Conservation (phyloP, 2,888 invertebrate species). For the Rhagophthalmus giganteus region DNA sequence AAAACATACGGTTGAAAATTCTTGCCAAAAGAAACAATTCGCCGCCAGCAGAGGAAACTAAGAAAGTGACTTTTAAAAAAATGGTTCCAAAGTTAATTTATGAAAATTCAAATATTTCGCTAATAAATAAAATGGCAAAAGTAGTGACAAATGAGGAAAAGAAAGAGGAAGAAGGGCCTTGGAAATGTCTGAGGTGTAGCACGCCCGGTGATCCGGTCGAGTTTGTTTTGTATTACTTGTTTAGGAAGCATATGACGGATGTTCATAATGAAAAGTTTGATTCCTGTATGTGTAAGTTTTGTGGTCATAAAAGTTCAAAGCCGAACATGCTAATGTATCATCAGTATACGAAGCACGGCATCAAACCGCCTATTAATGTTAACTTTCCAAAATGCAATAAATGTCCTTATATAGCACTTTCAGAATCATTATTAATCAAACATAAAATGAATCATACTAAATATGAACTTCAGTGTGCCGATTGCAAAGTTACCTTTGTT, state of each 20-base stretch:
- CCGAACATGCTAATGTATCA: constrained; percentile 77
- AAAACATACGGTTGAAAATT: constrained; percentile 84
- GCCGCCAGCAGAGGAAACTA: constrained; percentile 7
- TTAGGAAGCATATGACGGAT: constrained; percentile 79
- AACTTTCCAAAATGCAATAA: constrained; percentile 78
- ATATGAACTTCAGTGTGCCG: constrained; percentile 58
- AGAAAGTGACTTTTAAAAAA: constrained; percentile 18
- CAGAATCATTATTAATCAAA: constrained; percentile 68
- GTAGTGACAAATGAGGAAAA: constrained; percentile 57
- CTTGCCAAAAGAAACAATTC: constrained; percentile 60
- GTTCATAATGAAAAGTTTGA: constrained; percentile 79
- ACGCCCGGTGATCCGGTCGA: constrained; percentile 64
- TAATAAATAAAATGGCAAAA: constrained; percentile 7
- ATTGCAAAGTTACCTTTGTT: constrained; percentile 61
- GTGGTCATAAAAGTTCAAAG: constrained; percentile 76
- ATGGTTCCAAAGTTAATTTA: constrained; percentile 13
- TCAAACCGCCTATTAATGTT: constrained; percentile 67
- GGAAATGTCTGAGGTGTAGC: constrained; percentile 79
- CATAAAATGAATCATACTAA: constrained; percentile 70
- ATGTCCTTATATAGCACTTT: constrained; percentile 77
- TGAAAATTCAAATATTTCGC: neutral
- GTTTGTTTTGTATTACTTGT: constrained; percentile 77
- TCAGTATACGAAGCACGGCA: constrained; percentile 76
- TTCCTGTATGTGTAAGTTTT: constrained; percentile 78
- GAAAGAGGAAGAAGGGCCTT: constrained; percentile 69